Evolutionary conservation across 2,797 vertebrate genomes (phyloP), one percentile per base, ranked within the genome.

Genomic region (Gambelia wislizenii): DNA sequence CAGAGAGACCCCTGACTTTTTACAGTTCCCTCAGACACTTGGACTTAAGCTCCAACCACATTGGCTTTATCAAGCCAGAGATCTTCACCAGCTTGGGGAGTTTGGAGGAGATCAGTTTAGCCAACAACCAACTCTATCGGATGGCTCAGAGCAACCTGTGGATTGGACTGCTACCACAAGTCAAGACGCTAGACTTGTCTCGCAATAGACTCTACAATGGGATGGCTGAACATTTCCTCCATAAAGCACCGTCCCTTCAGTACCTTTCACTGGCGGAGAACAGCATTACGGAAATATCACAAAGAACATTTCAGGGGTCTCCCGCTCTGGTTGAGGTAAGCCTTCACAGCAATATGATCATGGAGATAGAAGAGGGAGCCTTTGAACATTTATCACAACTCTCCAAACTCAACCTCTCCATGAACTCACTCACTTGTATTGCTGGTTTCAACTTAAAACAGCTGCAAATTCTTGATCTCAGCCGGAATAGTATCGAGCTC

Each of bases 351-450:
- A 99, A 99, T 0, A 98, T 99, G 91, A 98, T 99, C 85, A 95
- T 99, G 96, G 98, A 99, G 94, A 99, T 99, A 1, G 98, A 99
- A 92, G 98, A 98, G 0, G 98, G 98, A 0, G 97, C 98, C n/a
- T 99, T 99, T 44, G 98, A 98, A 69, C 94, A 95, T 1, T 92
- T 99, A 78, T 47, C 76, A 49, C 91, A 89, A 86, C 97, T 99
- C 88, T 96, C 96, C 9, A 98, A 98, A 81, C 98, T 99, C 0
- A 98, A 99, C 75, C 96, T 99, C 90, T 99, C 98, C 88, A 98
- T 97, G 94, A 99, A 99, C 93, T 99, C 98, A 1, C 98, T 99
- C 94, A 98, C 98, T 2, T 99, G 99, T 95, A 98, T 99, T 95
- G 97, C 97, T 0, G 97, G 98, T 96, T 99, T 99, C 91, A 98